phyloP scores from a whole-genome alignment of 2,797 vertebrate genomes.

The Hydrolagus colliei region DNA sequence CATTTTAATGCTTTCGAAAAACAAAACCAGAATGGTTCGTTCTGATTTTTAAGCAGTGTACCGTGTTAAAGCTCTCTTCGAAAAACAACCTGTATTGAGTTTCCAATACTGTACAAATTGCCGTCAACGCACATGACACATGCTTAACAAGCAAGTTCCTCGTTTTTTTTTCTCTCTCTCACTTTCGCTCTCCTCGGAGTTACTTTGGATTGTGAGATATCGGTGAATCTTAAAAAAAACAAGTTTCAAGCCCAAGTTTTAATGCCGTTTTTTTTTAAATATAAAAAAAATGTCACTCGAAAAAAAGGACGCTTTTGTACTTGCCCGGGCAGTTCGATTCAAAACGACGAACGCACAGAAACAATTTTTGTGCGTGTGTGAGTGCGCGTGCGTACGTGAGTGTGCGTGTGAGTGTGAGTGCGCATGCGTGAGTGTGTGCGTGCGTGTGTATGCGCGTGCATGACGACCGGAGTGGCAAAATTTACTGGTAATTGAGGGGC shows the following conservation, averaged over 20 bases:
- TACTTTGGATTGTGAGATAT: slow-evolving; percentile 5
- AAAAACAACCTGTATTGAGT: background rate
- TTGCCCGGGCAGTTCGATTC: background rate
- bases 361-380: background rate
- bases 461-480: slow-evolving; percentile 1
- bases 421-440: no score
- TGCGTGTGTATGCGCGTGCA: no score
- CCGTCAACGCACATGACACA: background rate
- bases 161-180: background rate
- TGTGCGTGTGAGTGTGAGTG: no score
- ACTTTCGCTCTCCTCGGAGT: background rate
- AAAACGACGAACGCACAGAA: background rate
- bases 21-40: slow-evolving; percentile 14
- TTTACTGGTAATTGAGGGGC: slow-evolving; percentile 6
- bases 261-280: no score
- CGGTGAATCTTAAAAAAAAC: slow-evolving; percentile 1
- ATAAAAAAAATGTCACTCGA: background rate
- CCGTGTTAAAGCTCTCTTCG: background rate
- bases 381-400: no score
- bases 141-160: slow-evolving; percentile 1
- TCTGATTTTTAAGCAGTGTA: background rate
- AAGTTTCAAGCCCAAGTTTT: background rate
- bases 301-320: background rate
- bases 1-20: slow-evolving; percentile 16
- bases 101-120: slow-evolving; percentile 26